phyloP scores from a whole-genome alignment of 2,888 invertebrate genomes.

The Morpho achilles region DNA sequence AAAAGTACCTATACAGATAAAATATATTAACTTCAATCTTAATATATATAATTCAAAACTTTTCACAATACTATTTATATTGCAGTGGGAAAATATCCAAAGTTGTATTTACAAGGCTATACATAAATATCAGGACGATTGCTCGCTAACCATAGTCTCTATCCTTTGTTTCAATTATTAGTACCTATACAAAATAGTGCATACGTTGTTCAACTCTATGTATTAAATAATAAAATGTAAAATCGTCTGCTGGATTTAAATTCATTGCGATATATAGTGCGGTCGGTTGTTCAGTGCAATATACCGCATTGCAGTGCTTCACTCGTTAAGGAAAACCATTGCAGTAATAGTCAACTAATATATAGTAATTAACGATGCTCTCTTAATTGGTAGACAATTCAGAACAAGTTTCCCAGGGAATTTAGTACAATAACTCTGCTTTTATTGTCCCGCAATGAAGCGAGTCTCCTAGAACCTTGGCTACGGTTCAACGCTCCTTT shows the following conservation, averaged over 20 bases:
- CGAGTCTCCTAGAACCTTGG: slow-evolving; percentile 1
- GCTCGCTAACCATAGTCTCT: slow-evolving; percentile 25
- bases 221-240: slow-evolving; percentile 24
- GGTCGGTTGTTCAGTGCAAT: slow-evolving; percentile 29
- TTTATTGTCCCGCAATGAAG: slow-evolving; percentile 8
- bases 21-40: no score
- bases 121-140: slow-evolving; percentile 25
- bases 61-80: slow-evolving; percentile 5
- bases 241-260: slow-evolving; percentile 25
- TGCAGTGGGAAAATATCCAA: slow-evolving; percentile 15
- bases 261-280: slow-evolving; percentile 26
- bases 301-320: slow-evolving; percentile 34
- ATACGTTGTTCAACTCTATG: slow-evolving; percentile 25
- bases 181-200: slow-evolving; percentile 15
- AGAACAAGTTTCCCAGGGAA: slow-evolving; percentile 20
- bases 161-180: slow-evolving; percentile 24
- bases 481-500: background rate
- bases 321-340: slow-evolving; percentile 31
- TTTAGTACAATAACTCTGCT: slow-evolving; percentile 17
- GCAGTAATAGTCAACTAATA: slow-evolving; percentile 34
- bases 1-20: background rate
- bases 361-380: slow-evolving; percentile 33
- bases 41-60: background rate
- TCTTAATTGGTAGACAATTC: slow-evolving; percentile 29
- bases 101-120: slow-evolving; percentile 19